phyloP scores from a whole-genome alignment of 2,888 invertebrate genomes.

The Eurytoma adleriae region DNA sequence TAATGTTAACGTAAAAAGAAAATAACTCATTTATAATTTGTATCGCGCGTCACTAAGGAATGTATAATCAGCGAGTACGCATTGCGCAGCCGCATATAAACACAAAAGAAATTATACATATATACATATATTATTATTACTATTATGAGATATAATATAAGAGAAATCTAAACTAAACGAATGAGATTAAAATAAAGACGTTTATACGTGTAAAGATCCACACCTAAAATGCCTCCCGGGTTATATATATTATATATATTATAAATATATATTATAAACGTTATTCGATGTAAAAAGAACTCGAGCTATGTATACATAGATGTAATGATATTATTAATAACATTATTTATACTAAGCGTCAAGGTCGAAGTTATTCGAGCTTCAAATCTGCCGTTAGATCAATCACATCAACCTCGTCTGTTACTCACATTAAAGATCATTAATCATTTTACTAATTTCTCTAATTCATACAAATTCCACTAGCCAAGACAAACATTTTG shows the following conservation, averaged over 20 bases:
- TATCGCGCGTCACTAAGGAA: slow-evolving; percentile 30
- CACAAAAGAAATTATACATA: slow-evolving; percentile 42
- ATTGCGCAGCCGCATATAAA: slow-evolving; percentile 27
- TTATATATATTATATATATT: slow-evolving; percentile 55
- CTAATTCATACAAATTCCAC: no score
- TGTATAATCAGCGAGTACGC: slow-evolving; percentile 38
- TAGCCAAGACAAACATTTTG: background rate
- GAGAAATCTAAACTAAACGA: slow-evolving; percentile 32
- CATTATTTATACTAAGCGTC: slow-evolving; percentile 50
- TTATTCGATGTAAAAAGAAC: slow-evolving; percentile 56
- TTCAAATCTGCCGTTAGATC: slow-evolving; percentile 43
- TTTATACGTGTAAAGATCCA: slow-evolving; percentile 66
- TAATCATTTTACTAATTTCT: no score
- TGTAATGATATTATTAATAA: slow-evolving; percentile 41
- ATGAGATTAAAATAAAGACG: slow-evolving; percentile 60
- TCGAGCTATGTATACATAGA: slow-evolving; percentile 42
- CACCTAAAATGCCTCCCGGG: slow-evolving; percentile 66
- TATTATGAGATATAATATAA: slow-evolving; percentile 46
- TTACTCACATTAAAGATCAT: background rate
- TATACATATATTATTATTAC: slow-evolving; percentile 51
- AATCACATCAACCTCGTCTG: slow-evolving; percentile 15
- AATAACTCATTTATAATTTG: slow-evolving; percentile 51
- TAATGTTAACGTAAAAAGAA: slow-evolving; percentile 60
- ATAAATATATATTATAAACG: slow-evolving; percentile 54
- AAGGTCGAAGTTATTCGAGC: slow-evolving; percentile 31